Conservation (phyloP, 2,888 invertebrate genomes). For the Dicroscelio sp. region DNA sequence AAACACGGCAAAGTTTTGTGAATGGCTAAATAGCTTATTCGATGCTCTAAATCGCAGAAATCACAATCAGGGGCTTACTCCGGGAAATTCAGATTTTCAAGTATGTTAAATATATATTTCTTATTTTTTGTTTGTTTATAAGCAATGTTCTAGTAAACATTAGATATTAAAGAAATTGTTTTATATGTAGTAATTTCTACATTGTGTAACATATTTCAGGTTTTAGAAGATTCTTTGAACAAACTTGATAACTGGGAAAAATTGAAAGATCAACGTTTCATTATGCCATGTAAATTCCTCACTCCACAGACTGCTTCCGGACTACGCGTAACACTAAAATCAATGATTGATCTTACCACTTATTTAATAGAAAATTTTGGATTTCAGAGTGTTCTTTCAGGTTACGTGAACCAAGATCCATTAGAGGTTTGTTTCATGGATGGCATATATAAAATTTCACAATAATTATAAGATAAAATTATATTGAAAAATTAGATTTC, state of each 20-base stretch:
- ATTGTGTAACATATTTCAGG: too few relatives aligned
- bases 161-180: too few relatives aligned
- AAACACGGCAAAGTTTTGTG: too few relatives aligned
- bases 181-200: too few relatives aligned
- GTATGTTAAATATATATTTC: too few relatives aligned
- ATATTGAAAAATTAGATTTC: neutral
- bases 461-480: neutral
- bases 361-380: neutral
- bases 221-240: too few relatives aligned
- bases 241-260: neutral
- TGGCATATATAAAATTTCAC: neutral
- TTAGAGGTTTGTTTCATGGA: slow-evolving; percentile 2
- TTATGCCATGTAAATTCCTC: neutral
- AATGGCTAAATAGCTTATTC: too few relatives aligned
- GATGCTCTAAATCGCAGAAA: too few relatives aligned
- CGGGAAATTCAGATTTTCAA: too few relatives aligned
- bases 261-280: neutral
- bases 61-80: too few relatives aligned
- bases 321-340: neutral
- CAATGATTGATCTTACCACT: neutral
- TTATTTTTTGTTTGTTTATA: too few relatives aligned
- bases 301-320: slow-evolving; percentile 6
- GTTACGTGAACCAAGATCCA: slow-evolving; percentile 13
- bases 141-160: too few relatives aligned
- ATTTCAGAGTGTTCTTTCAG: slow-evolving; percentile 5